phyloP scores from a whole-genome alignment of 2,888 invertebrate genomes.

The Eristalis pertinax region DNA sequence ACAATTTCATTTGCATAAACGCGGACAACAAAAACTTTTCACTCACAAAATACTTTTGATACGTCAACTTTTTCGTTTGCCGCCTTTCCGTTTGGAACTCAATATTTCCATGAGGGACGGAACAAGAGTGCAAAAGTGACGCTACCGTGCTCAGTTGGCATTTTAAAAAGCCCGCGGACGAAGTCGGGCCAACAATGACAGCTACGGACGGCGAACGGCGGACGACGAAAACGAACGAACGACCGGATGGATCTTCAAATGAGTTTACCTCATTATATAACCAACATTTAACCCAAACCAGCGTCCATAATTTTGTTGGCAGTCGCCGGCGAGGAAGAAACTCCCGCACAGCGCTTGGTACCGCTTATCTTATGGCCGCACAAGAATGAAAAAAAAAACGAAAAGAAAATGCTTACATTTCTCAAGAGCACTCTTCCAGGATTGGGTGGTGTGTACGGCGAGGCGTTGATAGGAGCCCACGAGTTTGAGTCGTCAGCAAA shows the following conservation, averaged over 20 bases:
- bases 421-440: conserved; percentile 40
- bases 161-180: conserved; percentile 46
- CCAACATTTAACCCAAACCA: conserved; percentile 58
- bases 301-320: conserved; percentile 41
- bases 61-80: conserved; percentile 45
- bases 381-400: conserved; percentile 26
- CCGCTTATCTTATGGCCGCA: conserved; percentile 58
- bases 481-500: conserved; percentile 29
- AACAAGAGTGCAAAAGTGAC: conserved; percentile 47
- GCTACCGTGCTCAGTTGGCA: conserved; percentile 56
- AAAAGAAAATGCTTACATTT: conserved; percentile 49
- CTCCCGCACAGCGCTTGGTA: conserved; percentile 34
- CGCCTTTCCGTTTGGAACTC: conserved; percentile 33
- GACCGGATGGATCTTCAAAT: conserved; percentile 52
- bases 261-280: conserved; percentile 69
- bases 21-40: conserved; percentile 60
- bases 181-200: not conserved
- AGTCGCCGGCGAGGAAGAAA: not conserved
- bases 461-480: conserved; percentile 13
- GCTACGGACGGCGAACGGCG: not conserved
- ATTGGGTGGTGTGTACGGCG: conserved; percentile 9
- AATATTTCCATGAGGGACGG: conserved; percentile 41
- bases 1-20: conserved; percentile 71
- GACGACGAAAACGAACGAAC: conserved; percentile 23
- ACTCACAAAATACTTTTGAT: conserved; percentile 61